Evolutionary conservation across 1,140 invertebrate genomes (phyloP).

Genomic region (Lordiphosa collinella): DNA sequence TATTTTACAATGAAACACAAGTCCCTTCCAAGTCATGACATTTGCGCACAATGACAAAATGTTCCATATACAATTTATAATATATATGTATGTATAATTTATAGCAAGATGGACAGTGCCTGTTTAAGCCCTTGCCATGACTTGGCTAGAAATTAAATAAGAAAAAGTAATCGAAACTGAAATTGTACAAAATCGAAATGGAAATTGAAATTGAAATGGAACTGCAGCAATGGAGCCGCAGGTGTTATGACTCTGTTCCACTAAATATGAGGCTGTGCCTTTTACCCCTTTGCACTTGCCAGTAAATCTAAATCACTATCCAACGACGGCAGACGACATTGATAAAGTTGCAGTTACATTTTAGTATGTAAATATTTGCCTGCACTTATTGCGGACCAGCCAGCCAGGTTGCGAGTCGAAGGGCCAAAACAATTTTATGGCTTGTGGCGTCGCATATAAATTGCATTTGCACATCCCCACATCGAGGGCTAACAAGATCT

Average conservation of each 20-base stretch:
- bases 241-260: conserved; percentile 58
- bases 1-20: conserved; percentile 70
- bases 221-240: conserved; percentile 37
- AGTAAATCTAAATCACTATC: conserved; percentile 57
- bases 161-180: conserved; percentile 41
- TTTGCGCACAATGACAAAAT: conserved; percentile 62
- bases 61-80: neutral
- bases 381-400: conserved; percentile 66
- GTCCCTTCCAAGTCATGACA: conserved; percentile 26
- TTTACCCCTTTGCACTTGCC: neutral
- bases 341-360: conserved; percentile 77
- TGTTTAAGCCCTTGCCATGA: conserved; percentile 37
- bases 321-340: conserved; percentile 67
- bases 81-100: conserved; percentile 46
- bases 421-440: conserved; percentile 52
- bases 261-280: conserved; percentile 14
- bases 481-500: neutral
- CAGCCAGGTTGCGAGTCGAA: neutral
- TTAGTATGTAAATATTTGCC: conserved; percentile 75
- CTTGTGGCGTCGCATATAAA: conserved; percentile 52
- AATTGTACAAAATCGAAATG: conserved; percentile 28
- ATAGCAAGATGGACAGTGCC: conserved; percentile 56
- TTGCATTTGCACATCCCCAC: conserved; percentile 27
- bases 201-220: conserved; percentile 30
- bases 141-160: conserved; percentile 21